Conservation (phyloP, 1,140 invertebrate genomes). For the Achroia grisella region DNA sequence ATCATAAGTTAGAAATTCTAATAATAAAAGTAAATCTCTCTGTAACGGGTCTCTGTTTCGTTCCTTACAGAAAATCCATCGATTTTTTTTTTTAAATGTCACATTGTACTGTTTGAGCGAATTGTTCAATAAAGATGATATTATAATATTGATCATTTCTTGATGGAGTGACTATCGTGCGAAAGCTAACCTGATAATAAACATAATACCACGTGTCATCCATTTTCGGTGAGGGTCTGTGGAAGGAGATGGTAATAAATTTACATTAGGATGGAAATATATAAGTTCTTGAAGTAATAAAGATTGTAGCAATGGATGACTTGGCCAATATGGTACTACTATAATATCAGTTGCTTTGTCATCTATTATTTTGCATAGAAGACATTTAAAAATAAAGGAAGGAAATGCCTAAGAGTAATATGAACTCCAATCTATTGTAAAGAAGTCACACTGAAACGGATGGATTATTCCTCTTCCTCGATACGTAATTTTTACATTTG, state of each 20-base stretch:
- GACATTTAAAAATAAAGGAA: no score
- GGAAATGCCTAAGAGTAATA: no score
- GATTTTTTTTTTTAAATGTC: constrained; percentile 4
- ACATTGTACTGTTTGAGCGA: constrained; percentile 8
- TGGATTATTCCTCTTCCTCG: no score
- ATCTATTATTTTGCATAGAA: no score
- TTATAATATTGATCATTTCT: constrained; percentile 5
- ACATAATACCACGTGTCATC: constrained; percentile 5
- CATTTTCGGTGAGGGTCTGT: constrained; percentile 5
- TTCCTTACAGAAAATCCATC: constrained; percentile 9
- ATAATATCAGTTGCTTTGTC: no score
- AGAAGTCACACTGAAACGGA: no score
- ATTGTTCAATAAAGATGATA: constrained; percentile 3
- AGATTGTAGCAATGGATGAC: no score
- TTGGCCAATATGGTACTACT: no score
- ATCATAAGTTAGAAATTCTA: constrained; percentile 3
- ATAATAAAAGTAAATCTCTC: neutral
- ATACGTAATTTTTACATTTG: no score
- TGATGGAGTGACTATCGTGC: neutral
- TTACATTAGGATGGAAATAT: neutral
- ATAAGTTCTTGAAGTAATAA: neutral
- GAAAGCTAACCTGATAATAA: constrained; percentile 5
- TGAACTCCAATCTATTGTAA: no score
- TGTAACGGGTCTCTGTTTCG: neutral
- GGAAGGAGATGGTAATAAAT: constrained; percentile 7